These are phyloP conservation scores for Campopleginae sp. DNA, from an alignment of 2,888 invertebrate genomes.

Conservation along the genomic window DNA sequence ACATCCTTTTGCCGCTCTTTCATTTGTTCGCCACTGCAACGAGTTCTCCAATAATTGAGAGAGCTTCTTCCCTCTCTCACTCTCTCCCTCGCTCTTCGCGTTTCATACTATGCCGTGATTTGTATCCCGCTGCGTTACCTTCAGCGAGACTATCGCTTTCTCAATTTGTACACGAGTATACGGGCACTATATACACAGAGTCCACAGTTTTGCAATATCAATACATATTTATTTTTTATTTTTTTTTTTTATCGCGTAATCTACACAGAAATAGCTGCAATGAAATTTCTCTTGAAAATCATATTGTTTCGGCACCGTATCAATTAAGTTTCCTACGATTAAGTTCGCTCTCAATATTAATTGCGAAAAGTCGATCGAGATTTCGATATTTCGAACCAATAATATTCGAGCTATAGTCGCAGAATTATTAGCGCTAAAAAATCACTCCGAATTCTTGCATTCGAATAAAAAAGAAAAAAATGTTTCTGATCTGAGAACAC, in stretches of 20 bases:
- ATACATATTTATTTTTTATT: background rate
- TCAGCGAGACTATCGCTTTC: constrained; percentile 46
- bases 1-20: constrained; percentile 47
- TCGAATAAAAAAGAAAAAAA: background rate
- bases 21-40: constrained; percentile 62
- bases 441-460: background rate
- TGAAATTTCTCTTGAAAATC: background rate
- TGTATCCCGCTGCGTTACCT: constrained; percentile 55
- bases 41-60: constrained; percentile 67
- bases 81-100: background rate
- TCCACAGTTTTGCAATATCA: constrained; percentile 2
- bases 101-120: constrained; percentile 55
- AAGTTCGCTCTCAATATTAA: constrained; percentile 3
- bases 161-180: constrained; percentile 20
- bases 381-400: background rate
- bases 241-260: background rate
- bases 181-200: constrained; percentile 7
- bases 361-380: background rate
- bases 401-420: background rate
- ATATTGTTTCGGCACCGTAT: background rate
- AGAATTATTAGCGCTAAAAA: background rate
- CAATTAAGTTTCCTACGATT: constrained; percentile 9
- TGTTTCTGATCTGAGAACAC: background rate
- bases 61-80: constrained; percentile 7
- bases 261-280: background rate